Evolutionary conservation across 64 coral and sea anemone species (phyloP).

Genomic region (Catalaphyllia jardinei): DNA sequence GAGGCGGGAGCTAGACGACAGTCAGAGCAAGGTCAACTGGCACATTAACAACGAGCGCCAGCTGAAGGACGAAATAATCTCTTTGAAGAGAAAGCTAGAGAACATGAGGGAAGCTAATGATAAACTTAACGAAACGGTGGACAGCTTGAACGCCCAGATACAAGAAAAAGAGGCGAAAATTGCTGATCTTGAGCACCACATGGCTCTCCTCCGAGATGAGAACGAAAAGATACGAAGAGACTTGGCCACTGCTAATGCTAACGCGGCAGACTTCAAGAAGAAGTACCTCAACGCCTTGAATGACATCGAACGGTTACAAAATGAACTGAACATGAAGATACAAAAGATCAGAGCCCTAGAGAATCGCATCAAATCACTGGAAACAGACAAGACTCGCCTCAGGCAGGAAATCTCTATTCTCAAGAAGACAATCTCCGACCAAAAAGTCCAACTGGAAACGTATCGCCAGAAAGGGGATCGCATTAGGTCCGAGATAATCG

Average conservation of each 20-base stretch:
- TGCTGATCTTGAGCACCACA: slow-evolving; percentile 69
- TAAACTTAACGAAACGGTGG: slow-evolving; percentile 57
- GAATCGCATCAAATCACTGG: slow-evolving; percentile 75
- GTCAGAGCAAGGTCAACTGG: slow-evolving; percentile 71
- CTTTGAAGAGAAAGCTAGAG: slow-evolving; percentile 70
- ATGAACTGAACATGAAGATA: slow-evolving; percentile 74
- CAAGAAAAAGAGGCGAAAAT: slow-evolving; percentile 82
- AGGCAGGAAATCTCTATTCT: slow-evolving; percentile 68
- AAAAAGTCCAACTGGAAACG: slow-evolving; percentile 69
- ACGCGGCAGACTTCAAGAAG: slow-evolving; percentile 87
- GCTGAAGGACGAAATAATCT: slow-evolving; percentile 79
- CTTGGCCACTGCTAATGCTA: slow-evolving; percentile 69
- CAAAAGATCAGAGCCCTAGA: slow-evolving; percentile 80
- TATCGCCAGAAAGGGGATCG: slow-evolving; percentile 36
- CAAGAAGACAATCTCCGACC: slow-evolving; percentile 88
- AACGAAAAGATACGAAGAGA: slow-evolving; percentile 72
- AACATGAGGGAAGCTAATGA: slow-evolving; percentile 79
- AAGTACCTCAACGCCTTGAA: slow-evolving; percentile 85
- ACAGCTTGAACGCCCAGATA: slow-evolving; percentile 51
- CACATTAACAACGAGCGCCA: slow-evolving; percentile 83
- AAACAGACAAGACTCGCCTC: slow-evolving; percentile 65
- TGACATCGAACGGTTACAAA: slow-evolving; percentile 79
- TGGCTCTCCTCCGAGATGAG: slow-evolving; percentile 72
- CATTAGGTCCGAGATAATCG: slow-evolving; percentile 45
- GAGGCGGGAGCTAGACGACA: slow-evolving; percentile 71